phyloP scores from a whole-genome alignment of 2,888 invertebrate species.

The Clostera curtula region DNA sequence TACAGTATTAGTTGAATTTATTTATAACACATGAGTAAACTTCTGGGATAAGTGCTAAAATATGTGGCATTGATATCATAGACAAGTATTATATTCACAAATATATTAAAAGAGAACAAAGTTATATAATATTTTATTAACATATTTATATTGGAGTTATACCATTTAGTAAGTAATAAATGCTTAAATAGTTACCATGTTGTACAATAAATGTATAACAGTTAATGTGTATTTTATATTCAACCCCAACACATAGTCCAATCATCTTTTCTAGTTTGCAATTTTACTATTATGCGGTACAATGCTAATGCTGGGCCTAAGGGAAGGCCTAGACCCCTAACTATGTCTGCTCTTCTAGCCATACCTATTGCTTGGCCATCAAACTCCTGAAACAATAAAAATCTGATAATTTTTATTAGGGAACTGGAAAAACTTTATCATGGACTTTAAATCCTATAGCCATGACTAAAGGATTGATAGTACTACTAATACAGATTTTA shows the following conservation, averaged over 20 bases:
- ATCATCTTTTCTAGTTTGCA: constrained; percentile 86
- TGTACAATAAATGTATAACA: no score
- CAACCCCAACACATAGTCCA: constrained; percentile 82
- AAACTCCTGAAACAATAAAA: constrained; percentile 79
- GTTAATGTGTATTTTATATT: no score
- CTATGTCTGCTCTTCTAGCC: constrained; percentile 88
- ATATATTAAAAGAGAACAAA: background rate
- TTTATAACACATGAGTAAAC: no score
- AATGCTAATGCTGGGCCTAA: constrained; percentile 92
- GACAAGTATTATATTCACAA: background rate
- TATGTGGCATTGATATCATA: no score
- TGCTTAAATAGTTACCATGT: no score
- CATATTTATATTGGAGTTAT: background rate
- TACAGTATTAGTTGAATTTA: no score
- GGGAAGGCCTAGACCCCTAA: constrained; percentile 86
- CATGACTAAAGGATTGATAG: no score
- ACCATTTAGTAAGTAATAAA: constrained; percentile 1
- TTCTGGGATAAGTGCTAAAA: no score
- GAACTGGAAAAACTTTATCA: no score
- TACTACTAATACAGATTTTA: no score
- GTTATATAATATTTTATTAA: background rate
- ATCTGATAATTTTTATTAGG: constrained; percentile 6
- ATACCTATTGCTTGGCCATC: constrained; percentile 92
- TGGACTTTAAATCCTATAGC: no score
- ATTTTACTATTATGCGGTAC: constrained; percentile 85